These are phyloP conservation scores for Sebastes hubbsi DNA, from an alignment of 2,797 vertebrate species.

Conservation along the genomic window DNA sequence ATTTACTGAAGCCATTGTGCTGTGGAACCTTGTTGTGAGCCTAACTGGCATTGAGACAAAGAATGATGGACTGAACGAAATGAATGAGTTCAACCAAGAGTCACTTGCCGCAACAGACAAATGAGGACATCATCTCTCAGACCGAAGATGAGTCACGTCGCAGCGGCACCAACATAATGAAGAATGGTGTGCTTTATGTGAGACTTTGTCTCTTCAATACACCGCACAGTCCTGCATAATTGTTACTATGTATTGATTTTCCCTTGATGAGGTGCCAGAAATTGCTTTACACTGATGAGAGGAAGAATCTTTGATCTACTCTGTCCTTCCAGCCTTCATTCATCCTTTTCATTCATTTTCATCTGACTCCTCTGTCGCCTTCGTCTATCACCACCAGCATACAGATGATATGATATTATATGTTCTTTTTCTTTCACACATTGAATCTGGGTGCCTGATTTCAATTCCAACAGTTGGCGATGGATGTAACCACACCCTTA, in stretches of 20 bases:
- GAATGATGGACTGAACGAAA: slow-evolving; percentile 52
- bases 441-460: not conserved
- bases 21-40: slow-evolving; percentile 55
- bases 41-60: slow-evolving; percentile 52
- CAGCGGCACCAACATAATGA: slow-evolving; percentile 53
- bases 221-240: slow-evolving; percentile 22
- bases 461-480: not conserved
- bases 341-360: not conserved
- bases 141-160: slow-evolving; percentile 42
- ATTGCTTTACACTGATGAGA: slow-evolving; percentile 5
- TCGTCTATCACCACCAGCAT: not conserved
- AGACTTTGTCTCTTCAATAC: slow-evolving; percentile 37
- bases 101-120: slow-evolving; percentile 47
- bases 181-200: slow-evolving; percentile 42
- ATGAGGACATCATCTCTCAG: slow-evolving; percentile 46
- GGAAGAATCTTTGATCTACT: not conserved
- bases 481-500: not conserved
- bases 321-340: not conserved
- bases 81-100: slow-evolving; percentile 60
- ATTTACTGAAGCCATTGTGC: slow-evolving; percentile 52
- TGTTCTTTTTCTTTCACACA: not conserved
- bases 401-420: not conserved
- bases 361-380: not conserved
- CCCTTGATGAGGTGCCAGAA: slow-evolving; percentile 38
- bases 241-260: slow-evolving; percentile 53